Evolutionary conservation across 2,888 invertebrate species (phyloP).

Genomic region (Yponomeuta sedellus): DNA sequence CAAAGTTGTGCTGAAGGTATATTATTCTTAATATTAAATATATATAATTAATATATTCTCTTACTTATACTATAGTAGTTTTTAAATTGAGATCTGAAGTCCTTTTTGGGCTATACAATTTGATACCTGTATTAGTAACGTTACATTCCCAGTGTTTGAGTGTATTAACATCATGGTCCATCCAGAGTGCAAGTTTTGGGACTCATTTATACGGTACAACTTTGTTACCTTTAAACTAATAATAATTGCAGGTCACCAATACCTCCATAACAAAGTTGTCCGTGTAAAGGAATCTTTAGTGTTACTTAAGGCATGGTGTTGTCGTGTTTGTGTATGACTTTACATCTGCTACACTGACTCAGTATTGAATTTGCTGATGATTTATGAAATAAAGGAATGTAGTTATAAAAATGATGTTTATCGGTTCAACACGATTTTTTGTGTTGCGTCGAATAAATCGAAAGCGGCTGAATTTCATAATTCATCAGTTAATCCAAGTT

Average conservation of each 20-base stretch:
- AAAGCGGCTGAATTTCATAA: no score
- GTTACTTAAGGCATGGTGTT: conserved; percentile 64
- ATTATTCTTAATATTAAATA: conserved; percentile 46
- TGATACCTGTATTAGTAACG: conserved; percentile 73
- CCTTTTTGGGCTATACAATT: conserved; percentile 41
- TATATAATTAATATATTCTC: conserved; percentile 46
- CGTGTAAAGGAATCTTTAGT: conserved; percentile 55
- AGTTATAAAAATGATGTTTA: not conserved
- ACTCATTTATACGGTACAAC: not conserved
- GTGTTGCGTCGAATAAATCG: no score
- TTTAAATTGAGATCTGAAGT: conserved; percentile 33
- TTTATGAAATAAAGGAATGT: not conserved
- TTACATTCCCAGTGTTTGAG: conserved; percentile 74
- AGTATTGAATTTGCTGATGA: conserved; percentile 1
- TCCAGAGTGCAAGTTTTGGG: not conserved
- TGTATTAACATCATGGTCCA: conserved; percentile 57
- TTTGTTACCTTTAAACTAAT: not conserved
- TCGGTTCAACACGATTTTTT: not conserved
- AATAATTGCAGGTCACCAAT: not conserved
- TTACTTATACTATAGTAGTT: conserved; percentile 46
- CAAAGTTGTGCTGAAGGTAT: conserved; percentile 49
- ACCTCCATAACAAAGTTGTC: conserved; percentile 39
- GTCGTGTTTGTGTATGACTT: conserved; percentile 52
- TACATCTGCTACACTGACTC: not conserved
- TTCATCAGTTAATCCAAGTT: not conserved